Conservation (phyloP, 1,140 invertebrate genomes). For the Leucophenga varia region DNA sequence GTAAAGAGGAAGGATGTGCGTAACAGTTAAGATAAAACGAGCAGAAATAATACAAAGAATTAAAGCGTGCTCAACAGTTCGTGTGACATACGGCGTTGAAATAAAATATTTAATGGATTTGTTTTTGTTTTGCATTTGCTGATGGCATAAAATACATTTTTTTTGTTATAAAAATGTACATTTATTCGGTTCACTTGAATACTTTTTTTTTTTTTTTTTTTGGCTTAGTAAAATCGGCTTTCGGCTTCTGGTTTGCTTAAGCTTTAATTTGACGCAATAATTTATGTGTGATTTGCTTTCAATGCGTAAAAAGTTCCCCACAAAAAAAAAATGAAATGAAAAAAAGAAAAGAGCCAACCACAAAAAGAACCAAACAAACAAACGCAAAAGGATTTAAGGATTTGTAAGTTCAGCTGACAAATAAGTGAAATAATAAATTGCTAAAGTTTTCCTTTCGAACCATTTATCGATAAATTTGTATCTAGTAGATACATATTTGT, state of each 20-base stretch:
- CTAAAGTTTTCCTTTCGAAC: slow-evolving; percentile 27
- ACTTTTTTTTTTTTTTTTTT: slow-evolving; percentile 3
- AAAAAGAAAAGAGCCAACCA: neutral
- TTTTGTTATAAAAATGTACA: neutral
- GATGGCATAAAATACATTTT: neutral
- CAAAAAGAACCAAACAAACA: too few species aligned
- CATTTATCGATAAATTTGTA: too few species aligned
- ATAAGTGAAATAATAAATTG: slow-evolving; percentile 49
- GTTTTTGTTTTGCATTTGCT: slow-evolving; percentile 1
- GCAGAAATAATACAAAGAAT: neutral
- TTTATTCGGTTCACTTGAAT: too few species aligned
- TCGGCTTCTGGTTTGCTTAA: slow-evolving; percentile 18
- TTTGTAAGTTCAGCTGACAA: slow-evolving; percentile 43
- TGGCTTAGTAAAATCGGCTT: slow-evolving; percentile 31
- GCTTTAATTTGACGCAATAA: slow-evolving; percentile 40
- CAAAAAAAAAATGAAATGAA: neutral
- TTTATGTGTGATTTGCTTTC: slow-evolving; percentile 32
- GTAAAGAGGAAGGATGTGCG: slow-evolving; percentile 13
- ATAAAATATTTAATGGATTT: slow-evolving; percentile 4
- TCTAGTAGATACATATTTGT: too few species aligned
- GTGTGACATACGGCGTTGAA: neutral
- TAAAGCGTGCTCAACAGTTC: neutral
- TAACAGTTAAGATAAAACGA: slow-evolving; percentile 22
- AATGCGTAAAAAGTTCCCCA: slow-evolving; percentile 19
- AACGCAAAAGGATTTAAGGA: slow-evolving; percentile 11